phyloP scores from a whole-genome alignment of 2,888 invertebrate genomes.

The Sialis lutaria region DNA sequence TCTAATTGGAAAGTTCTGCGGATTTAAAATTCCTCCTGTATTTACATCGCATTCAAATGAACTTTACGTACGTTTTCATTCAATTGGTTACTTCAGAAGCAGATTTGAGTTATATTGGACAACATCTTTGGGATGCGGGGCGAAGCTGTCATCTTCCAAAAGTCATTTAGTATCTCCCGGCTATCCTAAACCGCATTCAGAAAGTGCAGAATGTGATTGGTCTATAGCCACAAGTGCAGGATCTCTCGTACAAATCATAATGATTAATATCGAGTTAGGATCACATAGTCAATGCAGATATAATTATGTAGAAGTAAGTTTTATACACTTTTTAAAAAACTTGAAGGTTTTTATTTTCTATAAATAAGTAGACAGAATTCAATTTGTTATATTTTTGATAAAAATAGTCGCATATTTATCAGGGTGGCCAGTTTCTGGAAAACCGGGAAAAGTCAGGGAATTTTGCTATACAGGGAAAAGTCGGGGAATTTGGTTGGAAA shows the following conservation, averaged over 20 bases:
- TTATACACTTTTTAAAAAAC: not conserved
- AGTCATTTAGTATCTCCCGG: conserved; percentile 73
- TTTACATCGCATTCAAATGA: conserved; percentile 63
- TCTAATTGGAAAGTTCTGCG: conserved; percentile 66
- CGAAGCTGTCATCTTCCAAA: conserved; percentile 42
- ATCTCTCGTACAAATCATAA: conserved; percentile 43
- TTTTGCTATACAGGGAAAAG: too few relatives aligned
- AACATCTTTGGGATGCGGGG: conserved; percentile 62
- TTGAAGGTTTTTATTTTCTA: too few relatives aligned
- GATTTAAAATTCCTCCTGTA: conserved; percentile 36
- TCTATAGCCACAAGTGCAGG: conserved; percentile 55
- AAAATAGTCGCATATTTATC: too few relatives aligned
- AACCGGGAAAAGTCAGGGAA: too few relatives aligned
- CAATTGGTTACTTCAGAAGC: conserved; percentile 43
- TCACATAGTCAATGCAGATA: conserved; percentile 35
- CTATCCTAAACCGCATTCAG: conserved; percentile 60
- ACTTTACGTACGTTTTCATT: conserved; percentile 55
- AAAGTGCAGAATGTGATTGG: conserved; percentile 64
- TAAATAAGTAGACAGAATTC: too few relatives aligned
- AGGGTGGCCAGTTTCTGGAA: too few relatives aligned
- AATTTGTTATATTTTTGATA: too few relatives aligned
- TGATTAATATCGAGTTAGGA: conserved; percentile 60
- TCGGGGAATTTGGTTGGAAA: too few relatives aligned
- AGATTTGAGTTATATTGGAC: conserved; percentile 61
- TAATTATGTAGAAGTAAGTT: conserved; percentile 47